Evolutionary conservation across 2,888 invertebrate species (phyloP), one percentile per base, ranked within the genome.

Genomic region (Halocaridina rubra): DNA sequence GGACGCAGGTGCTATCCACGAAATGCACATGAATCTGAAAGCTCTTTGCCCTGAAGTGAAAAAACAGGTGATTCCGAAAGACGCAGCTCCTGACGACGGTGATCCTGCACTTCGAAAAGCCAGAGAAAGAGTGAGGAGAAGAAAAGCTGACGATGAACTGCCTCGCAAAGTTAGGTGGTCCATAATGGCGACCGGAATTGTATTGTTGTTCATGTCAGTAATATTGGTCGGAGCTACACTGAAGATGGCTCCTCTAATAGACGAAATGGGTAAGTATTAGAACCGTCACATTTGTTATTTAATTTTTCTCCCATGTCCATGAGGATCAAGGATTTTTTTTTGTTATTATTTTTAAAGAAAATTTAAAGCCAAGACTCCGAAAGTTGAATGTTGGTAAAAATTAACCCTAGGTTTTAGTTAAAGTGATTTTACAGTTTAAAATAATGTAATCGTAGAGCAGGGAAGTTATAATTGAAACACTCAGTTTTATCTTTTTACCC

Each of bases 211-310:
- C 90, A 95, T 97, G 92, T 97, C 97, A 91, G 93, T 98, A 89
- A 93, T 97, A 88, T 92, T 98, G 86, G 97, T 98, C 33, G 97
- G 97, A 19, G 95, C 97, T 81, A 97, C 97, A 3, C 92, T 98
- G 33, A 93, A 97, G 88, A 97, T 98, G 96, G 97, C 97, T 16
- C 97, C 97, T 13, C 95, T 97, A 89, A 98, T 98, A 90, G 97
- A 98, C 91, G 97, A 97, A 90, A 96, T 97, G 95, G 97, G 97
- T 97, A 92, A 95, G 96, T 94, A 10, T 10, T 29, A 39, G 0
- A 30, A 27, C 69, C 3, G 33, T 22, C 16, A 16, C 67, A 24
- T 39, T 46, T 16, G 16, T 39, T n/a, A n/a, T n/a, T n/a, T n/a
- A n/a, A n/a, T n/a, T n/a, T n/a, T n/a, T n/a, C n/a, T n/a, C n/a